Evolutionary conservation across 2,888 invertebrate genomes (phyloP).

Genomic region (Coelinius sp.): DNA sequence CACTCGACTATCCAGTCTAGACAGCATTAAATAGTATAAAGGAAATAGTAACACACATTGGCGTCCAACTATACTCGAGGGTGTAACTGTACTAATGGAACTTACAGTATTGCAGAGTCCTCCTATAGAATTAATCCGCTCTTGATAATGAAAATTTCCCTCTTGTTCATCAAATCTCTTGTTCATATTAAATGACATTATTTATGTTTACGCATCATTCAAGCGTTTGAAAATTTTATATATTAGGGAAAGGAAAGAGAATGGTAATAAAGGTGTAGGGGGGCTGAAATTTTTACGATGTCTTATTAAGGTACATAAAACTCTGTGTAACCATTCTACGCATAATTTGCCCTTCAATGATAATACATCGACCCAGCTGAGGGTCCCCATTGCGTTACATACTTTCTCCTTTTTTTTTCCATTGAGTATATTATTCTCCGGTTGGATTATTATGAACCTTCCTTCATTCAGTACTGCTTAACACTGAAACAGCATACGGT

Average conservation of each 20-base stretch:
- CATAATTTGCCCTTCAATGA: constrained; percentile 26
- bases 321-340: constrained; percentile 20
- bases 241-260: constrained; percentile 17
- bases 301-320: constrained; percentile 40
- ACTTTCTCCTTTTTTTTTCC: constrained; percentile 8
- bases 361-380: constrained; percentile 23
- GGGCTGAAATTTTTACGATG: constrained; percentile 27
- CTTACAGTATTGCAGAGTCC: neutral
- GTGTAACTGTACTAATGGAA: constrained; percentile 11
- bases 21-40: constrained; percentile 57
- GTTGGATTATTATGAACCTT: neutral
- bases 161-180: no score
- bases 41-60: constrained; percentile 46
- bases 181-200: no score
- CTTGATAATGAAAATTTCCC: neutral
- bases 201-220: no score
- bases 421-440: neutral
- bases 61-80: constrained; percentile 19
- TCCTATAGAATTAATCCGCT: constrained; percentile 7
- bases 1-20: constrained; percentile 63
- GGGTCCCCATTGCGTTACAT: constrained; percentile 33
- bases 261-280: constrained; percentile 12
- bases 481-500: neutral
- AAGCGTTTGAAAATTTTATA: neutral
- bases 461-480: neutral